Conservation (phyloP, 2,113 vertebrate species). For the Podilymbus podiceps region DNA sequence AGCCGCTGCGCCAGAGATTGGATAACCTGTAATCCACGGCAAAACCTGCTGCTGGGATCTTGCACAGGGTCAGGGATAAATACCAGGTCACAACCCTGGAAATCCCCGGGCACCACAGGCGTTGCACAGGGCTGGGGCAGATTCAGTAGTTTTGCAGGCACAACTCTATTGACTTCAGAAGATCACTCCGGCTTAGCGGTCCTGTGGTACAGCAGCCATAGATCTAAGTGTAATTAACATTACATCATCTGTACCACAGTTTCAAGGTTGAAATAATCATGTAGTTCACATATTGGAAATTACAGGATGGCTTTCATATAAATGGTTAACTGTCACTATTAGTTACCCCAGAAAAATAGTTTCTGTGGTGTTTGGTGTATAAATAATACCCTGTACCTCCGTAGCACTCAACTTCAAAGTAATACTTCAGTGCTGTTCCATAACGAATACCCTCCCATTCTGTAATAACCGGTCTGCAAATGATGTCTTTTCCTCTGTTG, state of each 20-base stretch:
- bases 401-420: not conserved
- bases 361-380: slow-evolving; percentile 33
- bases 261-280: slow-evolving; percentile 29
- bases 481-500: slow-evolving; percentile 40
- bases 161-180: not conserved
- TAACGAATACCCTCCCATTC: slow-evolving; percentile 19
- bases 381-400: slow-evolving; percentile 36
- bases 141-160: not conserved
- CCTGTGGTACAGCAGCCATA: not conserved
- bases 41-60: not conserved
- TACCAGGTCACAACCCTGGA: not conserved
- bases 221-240: slow-evolving; percentile 28
- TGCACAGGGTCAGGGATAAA: not conserved
- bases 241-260: slow-evolving; percentile 27
- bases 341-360: slow-evolving; percentile 10
- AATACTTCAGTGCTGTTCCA: not conserved
- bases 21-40: not conserved
- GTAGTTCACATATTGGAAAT: slow-evolving; percentile 41
- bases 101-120: not conserved
- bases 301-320: slow-evolving; percentile 18
- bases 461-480: slow-evolving; percentile 37
- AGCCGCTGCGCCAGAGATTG: not conserved
- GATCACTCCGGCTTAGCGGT: not conserved
- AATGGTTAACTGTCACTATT: slow-evolving; percentile 41
- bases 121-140: not conserved